These are phyloP conservation scores for Epistrophella euchroma DNA, from an alignment of 2,888 invertebrate genomes.

Conservation along the genomic window DNA sequence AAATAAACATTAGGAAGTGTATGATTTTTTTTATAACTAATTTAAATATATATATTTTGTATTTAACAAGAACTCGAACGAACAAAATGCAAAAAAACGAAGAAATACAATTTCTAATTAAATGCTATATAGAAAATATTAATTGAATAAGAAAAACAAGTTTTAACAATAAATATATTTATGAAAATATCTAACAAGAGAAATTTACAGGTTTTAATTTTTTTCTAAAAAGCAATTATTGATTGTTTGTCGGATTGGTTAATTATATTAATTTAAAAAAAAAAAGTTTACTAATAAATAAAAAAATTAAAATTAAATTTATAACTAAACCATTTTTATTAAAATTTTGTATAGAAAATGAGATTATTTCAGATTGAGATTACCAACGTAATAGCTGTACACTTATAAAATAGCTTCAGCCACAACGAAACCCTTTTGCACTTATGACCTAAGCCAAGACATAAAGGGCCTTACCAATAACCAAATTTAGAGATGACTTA, in stretches of 20 bases:
- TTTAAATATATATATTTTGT: not conserved
- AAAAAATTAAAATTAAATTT: not conserved
- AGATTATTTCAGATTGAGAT: no score
- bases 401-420: no score
- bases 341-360: no score
- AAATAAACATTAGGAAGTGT: slow-evolving; percentile 32
- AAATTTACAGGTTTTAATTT: not conserved
- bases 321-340: no score
- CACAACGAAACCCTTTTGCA: no score
- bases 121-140: slow-evolving; percentile 4
- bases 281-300: not conserved
- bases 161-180: not conserved
- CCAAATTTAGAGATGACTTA: no score
- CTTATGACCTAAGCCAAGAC: no score
- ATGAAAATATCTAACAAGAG: slow-evolving; percentile 5
- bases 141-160: not conserved
- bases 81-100: slow-evolving; percentile 74
- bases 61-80: slow-evolving; percentile 69
- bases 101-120: slow-evolving; percentile 46
- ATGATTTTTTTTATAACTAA: not conserved
- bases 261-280: not conserved
- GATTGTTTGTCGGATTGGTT: slow-evolving; percentile 9
- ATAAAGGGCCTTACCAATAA: no score
- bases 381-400: no score
- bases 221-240: slow-evolving; percentile 21